Conservation (phyloP, 2,888 invertebrate genomes). For the Amblyjoppa fuscipennis region DNA sequence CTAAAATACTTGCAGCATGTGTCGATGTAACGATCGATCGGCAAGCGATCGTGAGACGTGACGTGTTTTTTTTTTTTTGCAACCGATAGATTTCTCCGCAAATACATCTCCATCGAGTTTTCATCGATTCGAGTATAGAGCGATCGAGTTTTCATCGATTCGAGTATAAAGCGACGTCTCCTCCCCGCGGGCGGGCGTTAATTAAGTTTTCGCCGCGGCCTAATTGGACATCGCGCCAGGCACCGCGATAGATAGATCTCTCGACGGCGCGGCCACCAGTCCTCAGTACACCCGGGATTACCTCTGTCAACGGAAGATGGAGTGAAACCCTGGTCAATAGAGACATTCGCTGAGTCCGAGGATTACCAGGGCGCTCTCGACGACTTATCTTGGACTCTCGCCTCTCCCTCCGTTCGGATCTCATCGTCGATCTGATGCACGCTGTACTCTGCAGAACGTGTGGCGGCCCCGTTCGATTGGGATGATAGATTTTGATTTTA, state of each 20-base stretch:
- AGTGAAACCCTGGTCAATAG: conserved; percentile 83
- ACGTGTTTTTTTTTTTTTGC: conserved; percentile 35
- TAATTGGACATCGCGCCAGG: conserved; percentile 78
- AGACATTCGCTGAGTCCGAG: conserved; percentile 83
- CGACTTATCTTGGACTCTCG: conserved; percentile 53
- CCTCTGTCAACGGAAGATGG: conserved; percentile 85
- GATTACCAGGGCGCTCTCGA: conserved; percentile 78
- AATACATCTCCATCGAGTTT: conserved; percentile 69
- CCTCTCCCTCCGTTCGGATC: conserved; percentile 7
- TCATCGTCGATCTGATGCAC: conserved; percentile 23
- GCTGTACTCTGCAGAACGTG: not conserved
- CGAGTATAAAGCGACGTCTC: conserved; percentile 48
- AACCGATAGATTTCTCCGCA: conserved; percentile 56
- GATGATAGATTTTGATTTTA: conserved; percentile 26
- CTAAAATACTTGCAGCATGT: no score
- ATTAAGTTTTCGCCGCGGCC: conserved; percentile 81
- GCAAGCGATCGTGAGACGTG: not conserved
- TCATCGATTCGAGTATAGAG: conserved; percentile 73
- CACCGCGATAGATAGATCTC: conserved; percentile 64
- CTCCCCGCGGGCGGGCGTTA: conserved; percentile 70
- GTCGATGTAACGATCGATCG: not conserved
- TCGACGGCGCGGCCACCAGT: conserved; percentile 74
- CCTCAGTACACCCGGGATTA: conserved; percentile 80
- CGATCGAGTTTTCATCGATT: conserved; percentile 76
- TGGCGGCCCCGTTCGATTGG: conserved; percentile 4